phyloP scores from a whole-genome alignment of 2,113 vertebrate species.

The Gallinago undulata region DNA sequence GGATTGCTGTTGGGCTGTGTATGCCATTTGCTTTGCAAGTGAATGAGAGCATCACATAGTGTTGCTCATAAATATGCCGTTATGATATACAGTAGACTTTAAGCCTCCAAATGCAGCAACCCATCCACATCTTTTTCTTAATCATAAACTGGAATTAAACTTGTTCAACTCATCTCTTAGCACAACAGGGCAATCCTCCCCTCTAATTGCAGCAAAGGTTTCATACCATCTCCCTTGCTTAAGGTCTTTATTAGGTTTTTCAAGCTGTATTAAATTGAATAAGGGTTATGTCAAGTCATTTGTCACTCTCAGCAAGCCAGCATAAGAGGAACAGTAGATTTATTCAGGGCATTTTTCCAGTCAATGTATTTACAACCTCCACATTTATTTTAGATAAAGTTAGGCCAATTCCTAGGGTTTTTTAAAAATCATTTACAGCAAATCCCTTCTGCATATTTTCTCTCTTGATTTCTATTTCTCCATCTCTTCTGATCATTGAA shows the following conservation, averaged over 20 bases:
- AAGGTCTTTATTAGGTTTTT: not conserved
- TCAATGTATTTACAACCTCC: not conserved
- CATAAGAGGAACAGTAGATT: not conserved
- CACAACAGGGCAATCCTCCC: not conserved
- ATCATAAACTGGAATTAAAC: not conserved
- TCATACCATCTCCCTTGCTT: not conserved
- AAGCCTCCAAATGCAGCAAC: not conserved
- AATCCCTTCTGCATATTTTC: not conserved
- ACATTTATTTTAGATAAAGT: constrained; percentile 1
- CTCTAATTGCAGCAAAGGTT: not conserved
- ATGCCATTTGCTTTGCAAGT: not conserved
- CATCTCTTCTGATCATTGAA: not conserved
- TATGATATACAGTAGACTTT: not conserved
- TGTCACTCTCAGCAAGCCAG: not conserved
- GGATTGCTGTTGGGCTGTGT: not conserved
- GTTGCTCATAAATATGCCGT: not conserved
- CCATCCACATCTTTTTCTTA: not conserved
- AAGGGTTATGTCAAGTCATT: not conserved
- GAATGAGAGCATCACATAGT: not conserved
- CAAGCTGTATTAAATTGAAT: not conserved
- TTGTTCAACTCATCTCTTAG: not conserved
- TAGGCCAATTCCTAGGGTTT: not conserved
- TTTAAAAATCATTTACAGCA: not conserved
- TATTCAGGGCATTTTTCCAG: not conserved
- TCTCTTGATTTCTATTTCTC: not conserved